Conservation (phyloP, 2,797 vertebrate species). For the Neomorphus geoffroyi region DNA sequence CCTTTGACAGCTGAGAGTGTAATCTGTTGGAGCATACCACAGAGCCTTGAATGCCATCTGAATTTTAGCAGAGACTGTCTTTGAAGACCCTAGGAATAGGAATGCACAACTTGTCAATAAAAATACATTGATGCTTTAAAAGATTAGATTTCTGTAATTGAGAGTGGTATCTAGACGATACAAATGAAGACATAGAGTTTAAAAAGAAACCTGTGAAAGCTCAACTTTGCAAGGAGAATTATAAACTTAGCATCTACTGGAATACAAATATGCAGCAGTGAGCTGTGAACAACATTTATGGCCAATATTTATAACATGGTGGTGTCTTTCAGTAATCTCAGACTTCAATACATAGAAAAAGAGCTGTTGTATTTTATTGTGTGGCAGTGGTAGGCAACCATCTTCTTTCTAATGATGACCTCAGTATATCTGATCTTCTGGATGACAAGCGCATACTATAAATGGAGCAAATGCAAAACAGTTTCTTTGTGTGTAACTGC, state of each 20-base stretch:
- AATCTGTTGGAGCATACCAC: neutral
- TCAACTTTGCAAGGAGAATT: neutral
- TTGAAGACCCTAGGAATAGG: neutral
- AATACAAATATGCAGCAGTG: neutral
- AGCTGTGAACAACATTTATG: neutral
- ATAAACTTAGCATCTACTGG: neutral
- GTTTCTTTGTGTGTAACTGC: constrained; percentile 49
- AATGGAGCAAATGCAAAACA: constrained; percentile 42
- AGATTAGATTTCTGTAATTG: neutral
- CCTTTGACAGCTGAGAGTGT: neutral
- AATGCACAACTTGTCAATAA: neutral
- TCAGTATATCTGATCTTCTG: constrained; percentile 25
- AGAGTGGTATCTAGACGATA: neutral
- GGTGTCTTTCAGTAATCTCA: neutral
- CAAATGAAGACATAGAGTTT: neutral
- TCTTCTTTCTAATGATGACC: constrained; percentile 22
- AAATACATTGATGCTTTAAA: neutral
- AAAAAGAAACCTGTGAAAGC: neutral
- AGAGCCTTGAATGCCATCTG: neutral
- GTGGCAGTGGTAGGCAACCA: neutral
- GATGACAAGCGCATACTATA: neutral
- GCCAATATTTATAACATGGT: neutral
- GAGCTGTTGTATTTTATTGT: neutral
- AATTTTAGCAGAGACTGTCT: neutral
- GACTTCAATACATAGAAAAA: neutral